phyloP scores from a whole-genome alignment of 1,140 invertebrate species.

The Drosophila ananassae region DNA sequence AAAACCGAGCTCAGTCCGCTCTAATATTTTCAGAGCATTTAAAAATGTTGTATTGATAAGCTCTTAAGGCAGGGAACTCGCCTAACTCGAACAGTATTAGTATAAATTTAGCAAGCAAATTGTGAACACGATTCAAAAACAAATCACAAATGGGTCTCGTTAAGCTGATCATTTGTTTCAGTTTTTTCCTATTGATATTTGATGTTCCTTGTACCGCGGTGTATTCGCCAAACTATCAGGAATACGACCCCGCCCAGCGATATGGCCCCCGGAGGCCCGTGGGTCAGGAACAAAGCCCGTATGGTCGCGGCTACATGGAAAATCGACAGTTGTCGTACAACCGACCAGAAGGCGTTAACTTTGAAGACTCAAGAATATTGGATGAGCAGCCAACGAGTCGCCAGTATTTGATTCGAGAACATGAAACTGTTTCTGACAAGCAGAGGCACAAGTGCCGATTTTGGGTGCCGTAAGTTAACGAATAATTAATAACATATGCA shows the following conservation, averaged over 20 bases:
- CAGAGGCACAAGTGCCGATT: slow-evolving; percentile 64
- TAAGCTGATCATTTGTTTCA: slow-evolving; percentile 13
- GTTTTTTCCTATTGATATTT: slow-evolving; percentile 18
- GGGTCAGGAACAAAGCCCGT: slow-evolving; percentile 13
- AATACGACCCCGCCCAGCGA: slow-evolving; percentile 39
- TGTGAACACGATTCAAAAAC: slow-evolving; percentile 24
- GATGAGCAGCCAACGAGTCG: slow-evolving; percentile 33
- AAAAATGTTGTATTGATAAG: slow-evolving; percentile 56
- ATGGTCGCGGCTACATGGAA: slow-evolving; percentile 3
- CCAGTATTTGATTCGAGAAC: slow-evolving; percentile 48
- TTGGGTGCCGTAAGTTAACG: slow-evolving; percentile 71
- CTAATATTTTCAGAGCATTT: slow-evolving; percentile 8
- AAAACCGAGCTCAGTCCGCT: slow-evolving; percentile 13
- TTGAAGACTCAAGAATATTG: slow-evolving; percentile 3
- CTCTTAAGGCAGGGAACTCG: background rate
- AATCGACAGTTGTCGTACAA: slow-evolving; percentile 37
- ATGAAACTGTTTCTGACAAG: slow-evolving; percentile 34
- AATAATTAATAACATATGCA: too few relatives aligned
- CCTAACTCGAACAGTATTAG: slow-evolving; percentile 42
- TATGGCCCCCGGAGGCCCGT: slow-evolving; percentile 19
- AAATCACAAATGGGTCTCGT: slow-evolving; percentile 28
- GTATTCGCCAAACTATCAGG: slow-evolving; percentile 32
- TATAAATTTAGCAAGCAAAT: slow-evolving; percentile 57
- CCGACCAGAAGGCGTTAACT: slow-evolving; percentile 18
- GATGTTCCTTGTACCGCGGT: slow-evolving; percentile 13